Conservation (phyloP, 2,888 invertebrate species). For the Penaeus monodon region DNA sequence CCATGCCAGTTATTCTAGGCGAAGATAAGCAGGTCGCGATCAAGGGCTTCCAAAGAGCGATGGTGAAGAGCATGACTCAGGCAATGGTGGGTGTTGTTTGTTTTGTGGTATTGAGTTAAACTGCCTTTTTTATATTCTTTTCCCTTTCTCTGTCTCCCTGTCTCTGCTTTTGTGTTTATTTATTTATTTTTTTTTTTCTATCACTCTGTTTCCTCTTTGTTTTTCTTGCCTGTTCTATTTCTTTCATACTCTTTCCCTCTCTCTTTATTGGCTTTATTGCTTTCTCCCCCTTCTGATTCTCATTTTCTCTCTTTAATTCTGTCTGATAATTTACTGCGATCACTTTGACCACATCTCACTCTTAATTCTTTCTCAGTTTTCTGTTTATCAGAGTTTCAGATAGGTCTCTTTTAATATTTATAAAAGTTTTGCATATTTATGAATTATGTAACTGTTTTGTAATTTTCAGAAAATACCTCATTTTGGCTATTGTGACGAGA, state of each 20-base stretch:
- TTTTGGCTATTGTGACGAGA: slow-evolving; percentile 94
- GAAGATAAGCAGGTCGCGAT: slow-evolving; percentile 77
- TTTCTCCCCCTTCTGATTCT: neutral
- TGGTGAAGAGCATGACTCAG: slow-evolving; percentile 96
- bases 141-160: neutral
- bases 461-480: slow-evolving; percentile 82
- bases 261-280: neutral
- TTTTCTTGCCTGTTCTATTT: neutral
- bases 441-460: too few relatives aligned
- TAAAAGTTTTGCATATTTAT: neutral
- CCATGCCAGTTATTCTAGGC: slow-evolving; percentile 62
- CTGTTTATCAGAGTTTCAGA: slow-evolving; percentile 59
- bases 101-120: too few relatives aligned
- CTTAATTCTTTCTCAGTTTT: neutral
- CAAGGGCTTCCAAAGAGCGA: slow-evolving; percentile 87
- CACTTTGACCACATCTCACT: neutral
- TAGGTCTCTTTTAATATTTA: neutral
- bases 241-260: neutral
- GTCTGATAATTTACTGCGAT: too few relatives aligned
- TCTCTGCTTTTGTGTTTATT: too few relatives aligned
- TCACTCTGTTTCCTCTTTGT: neutral
- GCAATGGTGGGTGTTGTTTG: slow-evolving; percentile 73
- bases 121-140: neutral
- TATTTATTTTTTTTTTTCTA: neutral
- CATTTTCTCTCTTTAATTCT: neutral